Percentiles rank a stretch among this genome's conserved stretches.
These are phyloP conservation scores for Styela plicata DNA, from an alignment of 23 tunicate species.

Conservation along the genomic window DNA sequence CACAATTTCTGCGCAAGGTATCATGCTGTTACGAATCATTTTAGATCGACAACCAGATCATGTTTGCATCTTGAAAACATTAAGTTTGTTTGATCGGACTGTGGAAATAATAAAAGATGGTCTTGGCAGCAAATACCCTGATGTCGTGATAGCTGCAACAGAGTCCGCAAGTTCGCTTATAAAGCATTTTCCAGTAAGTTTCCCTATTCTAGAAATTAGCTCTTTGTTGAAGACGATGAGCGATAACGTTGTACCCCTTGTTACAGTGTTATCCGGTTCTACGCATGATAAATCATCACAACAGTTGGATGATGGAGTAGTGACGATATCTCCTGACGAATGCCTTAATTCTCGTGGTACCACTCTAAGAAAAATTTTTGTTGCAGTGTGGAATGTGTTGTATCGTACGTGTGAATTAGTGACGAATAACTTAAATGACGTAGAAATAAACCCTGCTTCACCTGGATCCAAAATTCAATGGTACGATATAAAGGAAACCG, in stretches of 20 bases:
- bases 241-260: neutral
- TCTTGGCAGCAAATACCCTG: neutral
- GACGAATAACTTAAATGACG: neutral
- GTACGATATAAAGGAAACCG: neutral
- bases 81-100: neutral
- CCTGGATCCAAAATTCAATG: neutral
- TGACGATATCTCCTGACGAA: neutral
- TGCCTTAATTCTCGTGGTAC: neutral
- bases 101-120: conserved; percentile 19
- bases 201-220: neutral
- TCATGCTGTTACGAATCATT: neutral
- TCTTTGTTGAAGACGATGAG: neutral
- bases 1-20: neutral
- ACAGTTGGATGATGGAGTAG: neutral
- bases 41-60: neutral
- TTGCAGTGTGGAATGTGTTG: neutral
- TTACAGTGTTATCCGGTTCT: neutral
- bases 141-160: neutral
- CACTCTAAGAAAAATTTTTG: neutral
- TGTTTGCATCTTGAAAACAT: neutral
- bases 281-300: neutral
- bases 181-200: neutral
- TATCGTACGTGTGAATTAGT: neutral
- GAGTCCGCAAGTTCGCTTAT: neutral
- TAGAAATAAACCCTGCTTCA: neutral